These are phyloP conservation scores for Rhamnusium bicolor DNA, from an alignment of 2,888 invertebrate species.

Conservation along the genomic window DNA sequence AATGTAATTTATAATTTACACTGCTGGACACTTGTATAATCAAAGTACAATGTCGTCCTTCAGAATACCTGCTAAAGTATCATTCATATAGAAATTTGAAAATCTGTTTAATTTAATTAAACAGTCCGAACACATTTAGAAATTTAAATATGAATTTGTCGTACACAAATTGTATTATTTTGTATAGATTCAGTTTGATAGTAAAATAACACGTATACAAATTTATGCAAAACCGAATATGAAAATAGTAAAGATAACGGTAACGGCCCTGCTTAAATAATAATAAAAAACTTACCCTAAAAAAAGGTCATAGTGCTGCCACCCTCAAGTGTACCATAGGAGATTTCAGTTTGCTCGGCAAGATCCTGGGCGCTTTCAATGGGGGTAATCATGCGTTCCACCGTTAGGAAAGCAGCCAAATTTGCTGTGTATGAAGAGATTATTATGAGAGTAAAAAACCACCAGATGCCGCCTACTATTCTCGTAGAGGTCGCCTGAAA, in stretches of 20 bases:
- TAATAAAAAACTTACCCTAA: slow-evolving; percentile 78
- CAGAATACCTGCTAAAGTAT: too few species aligned
- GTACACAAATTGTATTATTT: too few species aligned
- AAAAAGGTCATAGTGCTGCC: slow-evolving; percentile 99
- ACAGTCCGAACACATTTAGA: too few species aligned
- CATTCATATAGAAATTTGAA: too few species aligned
- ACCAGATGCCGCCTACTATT: slow-evolving; percentile 98
- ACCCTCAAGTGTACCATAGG: slow-evolving; percentile 93
- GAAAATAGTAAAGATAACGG: slow-evolving; percentile 17
- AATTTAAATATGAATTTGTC: too few species aligned
- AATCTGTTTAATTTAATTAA: too few species aligned
- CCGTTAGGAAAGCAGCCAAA: slow-evolving; percentile 97
- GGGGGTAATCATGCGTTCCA: slow-evolving; percentile 95
- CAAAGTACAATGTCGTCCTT: too few species aligned
- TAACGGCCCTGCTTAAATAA: neutral
- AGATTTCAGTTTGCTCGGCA: slow-evolving; percentile 92
- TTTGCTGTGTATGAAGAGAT: slow-evolving; percentile 99
- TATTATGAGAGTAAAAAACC: slow-evolving; percentile 99
- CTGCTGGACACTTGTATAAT: too few species aligned
- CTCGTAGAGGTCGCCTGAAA: slow-evolving; percentile 90
- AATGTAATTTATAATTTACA: too few species aligned
- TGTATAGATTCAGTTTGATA: neutral
- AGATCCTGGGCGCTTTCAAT: slow-evolving; percentile 97
- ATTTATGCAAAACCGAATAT: neutral
- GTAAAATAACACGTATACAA: neutral